Conservation (phyloP, 1,140 invertebrate species). For the Lasioglossum baleicum region DNA sequence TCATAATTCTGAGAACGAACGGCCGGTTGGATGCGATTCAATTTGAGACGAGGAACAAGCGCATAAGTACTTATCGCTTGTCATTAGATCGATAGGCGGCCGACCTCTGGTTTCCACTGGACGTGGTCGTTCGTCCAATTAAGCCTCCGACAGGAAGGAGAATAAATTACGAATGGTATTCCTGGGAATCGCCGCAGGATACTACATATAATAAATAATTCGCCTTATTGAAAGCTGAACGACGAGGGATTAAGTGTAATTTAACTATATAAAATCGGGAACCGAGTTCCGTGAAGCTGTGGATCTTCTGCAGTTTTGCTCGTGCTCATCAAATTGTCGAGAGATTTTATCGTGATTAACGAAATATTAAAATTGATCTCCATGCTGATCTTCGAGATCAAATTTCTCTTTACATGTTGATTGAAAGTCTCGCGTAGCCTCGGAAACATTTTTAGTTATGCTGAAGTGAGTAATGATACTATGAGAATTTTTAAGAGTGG, state of each 20-base stretch:
- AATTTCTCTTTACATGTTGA: too few species aligned
- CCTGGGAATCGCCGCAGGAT: slow-evolving; percentile 23
- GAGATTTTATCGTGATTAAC: too few species aligned
- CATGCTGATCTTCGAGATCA: too few species aligned
- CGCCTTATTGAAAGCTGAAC: slow-evolving; percentile 1
- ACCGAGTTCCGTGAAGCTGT: too few species aligned
- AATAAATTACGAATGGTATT: slow-evolving; percentile 35
- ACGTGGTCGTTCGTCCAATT: slow-evolving; percentile 36
- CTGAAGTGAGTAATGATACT: too few species aligned
- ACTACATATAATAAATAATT: slow-evolving; percentile 25
- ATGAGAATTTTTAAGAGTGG: too few species aligned
- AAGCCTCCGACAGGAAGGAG: slow-evolving; percentile 33
- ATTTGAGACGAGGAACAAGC: slow-evolving; percentile 16
- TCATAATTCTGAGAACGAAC: slow-evolving; percentile 21
- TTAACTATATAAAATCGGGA: neutral
- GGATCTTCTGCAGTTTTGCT: too few species aligned
- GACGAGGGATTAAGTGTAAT: slow-evolving; percentile 13
- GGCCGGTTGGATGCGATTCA: slow-evolving; percentile 23
- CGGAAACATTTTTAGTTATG: too few species aligned
- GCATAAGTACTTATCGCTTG: slow-evolving; percentile 12
- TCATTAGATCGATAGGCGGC: slow-evolving; percentile 24
- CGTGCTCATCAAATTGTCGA: too few species aligned
- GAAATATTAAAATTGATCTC: too few species aligned
- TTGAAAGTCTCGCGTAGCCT: too few species aligned
- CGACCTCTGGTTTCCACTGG: slow-evolving; percentile 24